These are phyloP conservation scores for Knipowitschia caucasica DNA, from an alignment of 2,797 vertebrate species.

Conservation along the genomic window DNA sequence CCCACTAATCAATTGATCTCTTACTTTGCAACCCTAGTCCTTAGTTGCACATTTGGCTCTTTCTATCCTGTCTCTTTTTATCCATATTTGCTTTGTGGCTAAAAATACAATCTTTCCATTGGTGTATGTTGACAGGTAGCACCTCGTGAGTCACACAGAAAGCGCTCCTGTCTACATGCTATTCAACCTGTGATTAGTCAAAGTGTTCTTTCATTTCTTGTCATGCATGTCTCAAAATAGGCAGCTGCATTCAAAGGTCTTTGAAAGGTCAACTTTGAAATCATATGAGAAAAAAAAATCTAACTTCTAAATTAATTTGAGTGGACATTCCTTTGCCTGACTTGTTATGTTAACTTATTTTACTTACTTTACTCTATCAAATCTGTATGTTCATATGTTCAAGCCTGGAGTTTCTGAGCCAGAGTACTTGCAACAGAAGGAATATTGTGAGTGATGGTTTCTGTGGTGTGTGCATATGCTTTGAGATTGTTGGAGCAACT, in stretches of 20 bases:
- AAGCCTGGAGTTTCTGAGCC: not conserved
- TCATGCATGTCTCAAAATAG: too few relatives aligned
- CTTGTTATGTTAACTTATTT: too few relatives aligned
- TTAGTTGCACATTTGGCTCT: not conserved
- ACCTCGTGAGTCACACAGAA: conserved; percentile 37
- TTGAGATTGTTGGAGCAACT: conserved; percentile 36
- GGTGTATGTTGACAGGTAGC: conserved; percentile 21
- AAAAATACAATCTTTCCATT: conserved; percentile 19
- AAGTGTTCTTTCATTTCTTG: too few relatives aligned
- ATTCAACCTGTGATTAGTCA: conserved; percentile 25
- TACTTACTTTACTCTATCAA: too few relatives aligned
- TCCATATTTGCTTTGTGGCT: conserved; percentile 9
- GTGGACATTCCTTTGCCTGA: too few relatives aligned
- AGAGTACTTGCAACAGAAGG: not conserved
- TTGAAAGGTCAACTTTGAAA: too few relatives aligned
- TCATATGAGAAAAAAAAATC: too few relatives aligned
- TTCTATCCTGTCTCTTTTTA: not conserved
- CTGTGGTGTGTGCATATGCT: conserved; percentile 25
- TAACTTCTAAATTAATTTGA: too few relatives aligned
- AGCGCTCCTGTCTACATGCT: conserved; percentile 13
- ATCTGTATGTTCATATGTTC: not conserved
- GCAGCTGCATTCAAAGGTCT: too few relatives aligned
- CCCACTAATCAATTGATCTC: conserved; percentile 15
- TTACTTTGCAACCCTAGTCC: not conserved
- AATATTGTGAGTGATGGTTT: conserved; percentile 15